Percentiles rank a stretch among this genome's conserved stretches.
phyloP scores from a whole-genome alignment of 2,113 vertebrate species.

The Sylvicapra grimmia region DNA sequence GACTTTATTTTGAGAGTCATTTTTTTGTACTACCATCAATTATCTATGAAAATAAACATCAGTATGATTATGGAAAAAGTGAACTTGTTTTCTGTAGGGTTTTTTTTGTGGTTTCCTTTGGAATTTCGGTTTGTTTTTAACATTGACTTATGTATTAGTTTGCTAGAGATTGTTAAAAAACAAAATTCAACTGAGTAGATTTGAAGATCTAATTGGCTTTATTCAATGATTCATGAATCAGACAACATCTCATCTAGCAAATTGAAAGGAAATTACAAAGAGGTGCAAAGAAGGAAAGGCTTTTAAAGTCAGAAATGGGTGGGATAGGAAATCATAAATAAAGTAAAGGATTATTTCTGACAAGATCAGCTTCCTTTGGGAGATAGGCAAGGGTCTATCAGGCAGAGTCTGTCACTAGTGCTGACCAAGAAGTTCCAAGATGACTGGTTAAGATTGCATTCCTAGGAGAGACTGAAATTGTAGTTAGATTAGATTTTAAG shows the following conservation, averaged over 20 bases:
- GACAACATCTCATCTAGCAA: background rate
- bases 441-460: background rate
- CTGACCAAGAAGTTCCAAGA: background rate
- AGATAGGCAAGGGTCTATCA: background rate
- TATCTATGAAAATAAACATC: conserved; percentile 3
- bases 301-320: background rate
- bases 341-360: background rate
- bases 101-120: background rate
- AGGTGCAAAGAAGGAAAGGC: too few relatives aligned
- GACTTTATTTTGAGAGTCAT: background rate
- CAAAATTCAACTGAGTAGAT: background rate
- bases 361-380: background rate
- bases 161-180: background rate
- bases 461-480: background rate
- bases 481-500: background rate
- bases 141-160: background rate
- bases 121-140: background rate
- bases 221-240: background rate
- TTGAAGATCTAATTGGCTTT: background rate
- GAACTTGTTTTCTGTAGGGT: background rate
- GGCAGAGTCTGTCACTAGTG: background rate
- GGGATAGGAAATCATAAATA: background rate
- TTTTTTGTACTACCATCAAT: background rate
- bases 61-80: background rate
- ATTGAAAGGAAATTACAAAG: background rate